phyloP scores from a whole-genome alignment of 1,140 invertebrate species.

The Drosophila jambulina region DNA sequence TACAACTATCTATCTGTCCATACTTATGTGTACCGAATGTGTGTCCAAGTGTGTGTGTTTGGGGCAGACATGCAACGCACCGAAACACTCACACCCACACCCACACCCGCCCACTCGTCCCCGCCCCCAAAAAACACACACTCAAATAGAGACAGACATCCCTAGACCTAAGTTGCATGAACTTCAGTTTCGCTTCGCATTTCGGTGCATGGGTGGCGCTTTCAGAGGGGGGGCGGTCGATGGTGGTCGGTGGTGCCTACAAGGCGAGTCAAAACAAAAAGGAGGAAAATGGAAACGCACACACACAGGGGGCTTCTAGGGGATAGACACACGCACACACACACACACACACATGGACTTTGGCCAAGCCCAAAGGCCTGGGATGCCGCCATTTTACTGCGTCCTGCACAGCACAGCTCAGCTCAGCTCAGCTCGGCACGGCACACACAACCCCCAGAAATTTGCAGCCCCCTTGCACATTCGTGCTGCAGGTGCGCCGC shows the following conservation, averaged over 20 bases:
- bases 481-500: slow-evolving; percentile 72
- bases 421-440: slow-evolving; percentile 21
- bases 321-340: slow-evolving; percentile 44
- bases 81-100: slow-evolving; percentile 17
- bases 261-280: slow-evolving; percentile 35
- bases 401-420: slow-evolving; percentile 50
- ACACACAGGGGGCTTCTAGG: slow-evolving; percentile 13
- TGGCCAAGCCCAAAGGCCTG: slow-evolving; percentile 63
- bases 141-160: slow-evolving; percentile 43
- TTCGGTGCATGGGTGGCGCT: slow-evolving; percentile 26
- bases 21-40: slow-evolving; percentile 7
- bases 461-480: slow-evolving; percentile 62
- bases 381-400: slow-evolving; percentile 78
- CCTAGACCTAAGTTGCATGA: slow-evolving; percentile 59
- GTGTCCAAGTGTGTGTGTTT: slow-evolving; percentile 3
- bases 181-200: slow-evolving; percentile 48
- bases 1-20: slow-evolving; percentile 39
- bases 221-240: background rate
- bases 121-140: slow-evolving; percentile 17
- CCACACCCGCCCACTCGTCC: slow-evolving; percentile 1
- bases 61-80: slow-evolving; percentile 42
- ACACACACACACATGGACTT: slow-evolving; percentile 25
- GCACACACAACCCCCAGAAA: slow-evolving; percentile 26
- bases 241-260: slow-evolving; percentile 25
- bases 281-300: slow-evolving; percentile 37